Conservation (phyloP, 2,797 vertebrate species). For the Syngnathus rostellatus region DNA sequence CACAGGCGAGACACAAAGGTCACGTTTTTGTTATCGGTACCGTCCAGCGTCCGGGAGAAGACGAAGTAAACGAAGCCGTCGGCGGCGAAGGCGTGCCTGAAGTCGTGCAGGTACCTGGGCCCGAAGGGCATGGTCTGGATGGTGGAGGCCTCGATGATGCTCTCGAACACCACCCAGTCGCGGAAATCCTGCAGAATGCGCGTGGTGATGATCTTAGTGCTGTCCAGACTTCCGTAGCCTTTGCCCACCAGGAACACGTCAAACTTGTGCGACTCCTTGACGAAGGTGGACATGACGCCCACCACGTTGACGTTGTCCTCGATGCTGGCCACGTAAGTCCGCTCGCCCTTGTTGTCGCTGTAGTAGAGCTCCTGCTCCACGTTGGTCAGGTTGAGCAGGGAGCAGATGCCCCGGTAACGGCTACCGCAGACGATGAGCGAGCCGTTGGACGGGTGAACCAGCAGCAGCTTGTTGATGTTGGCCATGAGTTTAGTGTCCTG, state of each 20-base stretch:
- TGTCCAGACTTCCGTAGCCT: conserved; percentile 84
- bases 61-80: conserved; percentile 83
- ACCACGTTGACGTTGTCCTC: conserved; percentile 86
- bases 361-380: conserved; percentile 78
- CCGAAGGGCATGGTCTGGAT: conserved; percentile 82
- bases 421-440: conserved; percentile 87
- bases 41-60: conserved; percentile 81
- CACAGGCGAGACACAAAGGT: conserved; percentile 87
- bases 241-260: conserved; percentile 87
- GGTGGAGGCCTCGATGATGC: conserved; percentile 81
- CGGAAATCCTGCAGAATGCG: conserved; percentile 79
- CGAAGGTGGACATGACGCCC: conserved; percentile 78
- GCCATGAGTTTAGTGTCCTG: conserved; percentile 70
- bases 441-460: conserved; percentile 72
- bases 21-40: conserved; percentile 73
- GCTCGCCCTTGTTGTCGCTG: conserved; percentile 82
- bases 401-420: conserved; percentile 89
- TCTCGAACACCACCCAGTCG: conserved; percentile 85
- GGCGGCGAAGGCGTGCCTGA: conserved; percentile 83
- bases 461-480: conserved; percentile 86
- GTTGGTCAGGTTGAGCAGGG: conserved; percentile 77
- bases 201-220: conserved; percentile 89
- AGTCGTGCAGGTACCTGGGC: conserved; percentile 80
- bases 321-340: conserved; percentile 91
- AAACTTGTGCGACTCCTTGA: conserved; percentile 32